These are phyloP conservation scores for Pristionchus arcanus DNA, from an alignment of 2,888 invertebrate genomes.

Conservation along the genomic window DNA sequence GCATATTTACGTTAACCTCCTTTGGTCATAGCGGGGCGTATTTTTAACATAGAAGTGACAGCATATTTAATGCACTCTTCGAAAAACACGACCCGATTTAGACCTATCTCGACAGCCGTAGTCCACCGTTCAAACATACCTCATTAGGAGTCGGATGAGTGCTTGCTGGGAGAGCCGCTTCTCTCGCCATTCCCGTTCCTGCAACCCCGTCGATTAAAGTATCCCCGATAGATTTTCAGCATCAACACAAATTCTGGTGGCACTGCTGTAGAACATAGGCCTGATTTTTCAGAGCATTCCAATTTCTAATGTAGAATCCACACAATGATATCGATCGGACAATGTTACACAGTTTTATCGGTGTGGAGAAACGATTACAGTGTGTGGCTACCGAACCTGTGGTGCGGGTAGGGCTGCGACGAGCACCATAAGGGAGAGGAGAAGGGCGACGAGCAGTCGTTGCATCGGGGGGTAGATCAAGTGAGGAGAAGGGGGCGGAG, in stretches of 20 bases:
- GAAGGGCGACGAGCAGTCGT: constrained; percentile 13
- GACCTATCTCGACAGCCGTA: not conserved
- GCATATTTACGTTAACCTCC: not conserved
- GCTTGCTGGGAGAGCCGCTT: constrained; percentile 53
- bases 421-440: not conserved
- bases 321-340: not conserved
- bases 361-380: not conserved
- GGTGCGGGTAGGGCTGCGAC: not conserved
- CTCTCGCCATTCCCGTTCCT: constrained; percentile 41
- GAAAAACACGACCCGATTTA: not conserved
- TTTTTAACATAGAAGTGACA: not conserved
- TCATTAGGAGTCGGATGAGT: constrained; percentile 52
- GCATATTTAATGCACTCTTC: not conserved
- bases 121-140: not conserved
- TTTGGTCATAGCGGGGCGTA: not conserved
- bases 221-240: not conserved
- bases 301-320: not conserved
- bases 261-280: too few relatives aligned
- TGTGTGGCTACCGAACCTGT: constrained; percentile 32
- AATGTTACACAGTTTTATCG: not conserved
- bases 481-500: not conserved
- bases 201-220: not conserved
- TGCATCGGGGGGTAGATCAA: constrained; percentile 23
- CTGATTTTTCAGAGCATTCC: too few relatives aligned
- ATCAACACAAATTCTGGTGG: not conserved